Evolutionary conservation across 2,888 invertebrate genomes (phyloP).

Genomic region (Argyra leucocephala): DNA sequence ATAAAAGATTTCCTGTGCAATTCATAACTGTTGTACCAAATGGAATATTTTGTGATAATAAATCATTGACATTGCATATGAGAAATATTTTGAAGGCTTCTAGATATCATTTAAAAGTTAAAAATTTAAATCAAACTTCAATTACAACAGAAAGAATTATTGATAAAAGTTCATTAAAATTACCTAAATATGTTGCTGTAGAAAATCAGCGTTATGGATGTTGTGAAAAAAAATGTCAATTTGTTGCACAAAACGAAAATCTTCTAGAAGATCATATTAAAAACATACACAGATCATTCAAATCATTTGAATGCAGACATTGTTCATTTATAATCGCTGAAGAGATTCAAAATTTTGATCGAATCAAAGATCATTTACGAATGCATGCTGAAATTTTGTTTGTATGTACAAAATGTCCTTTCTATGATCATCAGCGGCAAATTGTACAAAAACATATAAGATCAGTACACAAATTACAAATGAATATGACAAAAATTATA

Average conservation of each 20-base stretch:
- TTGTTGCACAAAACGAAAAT: not conserved
- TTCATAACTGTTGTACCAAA: not conserved
- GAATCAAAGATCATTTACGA: constrained; percentile 7
- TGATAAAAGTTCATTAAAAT: not conserved
- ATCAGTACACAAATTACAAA: constrained; percentile 15
- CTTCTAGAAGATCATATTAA: not conserved
- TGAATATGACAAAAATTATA: constrained; percentile 11
- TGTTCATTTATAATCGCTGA: not conserved
- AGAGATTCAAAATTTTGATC: not conserved
- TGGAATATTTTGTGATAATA: not conserved
- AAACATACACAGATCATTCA: not conserved
- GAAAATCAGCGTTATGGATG: not conserved
- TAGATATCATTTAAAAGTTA: not conserved
- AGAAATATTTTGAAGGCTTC: not conserved
- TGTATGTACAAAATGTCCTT: not conserved
- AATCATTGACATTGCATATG: not conserved
- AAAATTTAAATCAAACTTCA: not conserved
- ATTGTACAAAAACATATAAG: not conserved
- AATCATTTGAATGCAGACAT: not conserved
- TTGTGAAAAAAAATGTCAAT: not conserved
- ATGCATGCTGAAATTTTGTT: not conserved
- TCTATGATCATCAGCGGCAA: not conserved
- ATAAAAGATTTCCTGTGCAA: not conserved
- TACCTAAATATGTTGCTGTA: not conserved
- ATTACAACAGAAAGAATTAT: not conserved